phyloP scores from a whole-genome alignment of 2,113 vertebrate species.

The Campylomormyrus tamandua region DNA sequence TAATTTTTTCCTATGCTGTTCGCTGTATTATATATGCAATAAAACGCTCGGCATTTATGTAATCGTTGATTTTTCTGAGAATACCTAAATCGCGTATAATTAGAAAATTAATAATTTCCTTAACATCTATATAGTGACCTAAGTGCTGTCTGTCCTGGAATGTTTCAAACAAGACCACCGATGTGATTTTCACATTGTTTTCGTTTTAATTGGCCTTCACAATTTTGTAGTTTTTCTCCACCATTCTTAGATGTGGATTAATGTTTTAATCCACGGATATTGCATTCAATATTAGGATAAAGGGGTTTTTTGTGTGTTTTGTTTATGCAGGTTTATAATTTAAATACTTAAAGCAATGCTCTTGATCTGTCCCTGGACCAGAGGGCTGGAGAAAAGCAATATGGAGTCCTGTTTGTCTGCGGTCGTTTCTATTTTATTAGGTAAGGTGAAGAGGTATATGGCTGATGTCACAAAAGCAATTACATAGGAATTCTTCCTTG shows the following conservation, averaged over 20 bases:
- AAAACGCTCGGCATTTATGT: not conserved
- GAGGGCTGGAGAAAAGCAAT: not conserved
- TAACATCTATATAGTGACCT: not conserved
- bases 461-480: not conserved
- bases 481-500: not conserved
- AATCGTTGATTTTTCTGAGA: not conserved
- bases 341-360: not conserved
- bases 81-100: not conserved
- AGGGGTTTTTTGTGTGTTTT: not conserved
- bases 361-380: not conserved
- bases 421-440: conserved; percentile 42
- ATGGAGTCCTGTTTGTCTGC: conserved; percentile 51
- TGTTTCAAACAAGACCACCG: not conserved
- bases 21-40: not conserved
- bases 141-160: not conserved
- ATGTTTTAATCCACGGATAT: not conserved
- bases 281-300: not conserved
- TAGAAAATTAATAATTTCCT: not conserved
- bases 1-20: not conserved
- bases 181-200: not conserved
- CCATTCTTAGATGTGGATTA: not conserved
- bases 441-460: conserved; percentile 24
- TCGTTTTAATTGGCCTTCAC: not conserved
- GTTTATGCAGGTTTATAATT: not conserved
- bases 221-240: not conserved